Base-by-base conservation (phyloP, 30 jellyfish, hydroid and myxozoan genomes). In the Aurelia coerulea region DNA sequence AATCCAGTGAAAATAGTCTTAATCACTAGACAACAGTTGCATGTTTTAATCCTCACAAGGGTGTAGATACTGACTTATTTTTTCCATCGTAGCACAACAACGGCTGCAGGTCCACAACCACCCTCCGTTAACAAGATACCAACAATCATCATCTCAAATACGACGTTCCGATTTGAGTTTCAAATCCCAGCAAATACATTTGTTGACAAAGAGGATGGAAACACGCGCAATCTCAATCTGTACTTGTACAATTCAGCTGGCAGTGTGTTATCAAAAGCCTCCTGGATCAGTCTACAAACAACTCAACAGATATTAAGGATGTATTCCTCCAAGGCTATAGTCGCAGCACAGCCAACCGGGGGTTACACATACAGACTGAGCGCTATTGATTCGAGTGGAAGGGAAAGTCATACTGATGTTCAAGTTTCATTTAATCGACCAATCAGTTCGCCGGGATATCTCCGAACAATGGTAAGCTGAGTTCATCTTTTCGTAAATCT, bases 371-470 rank as follows among this genome's bases (percentile, higher is more conserved):
- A 31, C 51, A 76, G 86, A 14, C 74, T 83, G 59, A 83, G 92
- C 74, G 92, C 92, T 7, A 71, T 83, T 2, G 92, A 83, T 41
- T 68, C 85, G 3, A 83, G 86, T 71, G 92, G 92, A n/a, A 54
- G 80, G 9, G 92, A 83, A 29, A 62, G 58, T 17, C 92, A 71
- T 29, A 83, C 92, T 5, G 52, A 58, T 19, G n/a, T 83, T 4
- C n/a, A 23, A 23, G 79, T 83, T 16, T n/a, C 14, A 18, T 64
- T 83, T 16, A 15, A 13, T 23, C 86, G 92, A 12, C 92, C 92
- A 5, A 9, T 83, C 7, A 9, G 1, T 41, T 67, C 51, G 41
- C 85, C 92, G 35, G 74, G 52, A 52, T 83, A 83, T 62, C 62
- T 70, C 2, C 18, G 86, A 39, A 59, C 81, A 10, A 33, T 83